Evolutionary conservation across 2,797 vertebrate genomes (phyloP).

Genomic region (Clarias fuscus): DNA sequence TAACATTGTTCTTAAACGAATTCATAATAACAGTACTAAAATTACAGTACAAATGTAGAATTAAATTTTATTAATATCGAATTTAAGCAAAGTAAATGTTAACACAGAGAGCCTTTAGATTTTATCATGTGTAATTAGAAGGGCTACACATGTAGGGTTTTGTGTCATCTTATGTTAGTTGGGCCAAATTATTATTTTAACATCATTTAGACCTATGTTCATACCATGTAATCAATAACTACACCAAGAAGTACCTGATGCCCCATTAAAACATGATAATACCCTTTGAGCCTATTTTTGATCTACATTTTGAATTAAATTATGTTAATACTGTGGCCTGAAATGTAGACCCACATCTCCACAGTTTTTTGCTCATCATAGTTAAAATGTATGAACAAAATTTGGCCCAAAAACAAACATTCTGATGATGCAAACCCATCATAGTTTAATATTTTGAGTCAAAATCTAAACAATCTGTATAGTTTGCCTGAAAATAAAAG

Average conservation of each 20-base stretch:
- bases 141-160: no score
- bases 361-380: background rate
- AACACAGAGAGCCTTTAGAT: no score
- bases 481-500: background rate
- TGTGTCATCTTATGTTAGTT: background rate
- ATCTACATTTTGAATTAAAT: background rate
- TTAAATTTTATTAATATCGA: no score
- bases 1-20: no score
- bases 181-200: background rate
- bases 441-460: background rate
- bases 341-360: background rate
- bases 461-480: background rate
- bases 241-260: background rate
- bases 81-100: no score
- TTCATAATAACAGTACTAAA: no score
- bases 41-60: no score
- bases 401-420: background rate
- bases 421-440: background rate
- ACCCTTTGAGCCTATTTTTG: background rate
- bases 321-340: background rate
- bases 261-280: background rate
- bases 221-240: background rate
- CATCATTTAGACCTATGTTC: background rate
- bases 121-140: no score
- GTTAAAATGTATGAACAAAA: background rate